A percentile compares a stretch with the other conserved stretches of the same genome.
phyloP scores from a whole-genome alignment of 2,797 vertebrate species.

The Echiichthys vipera region DNA sequence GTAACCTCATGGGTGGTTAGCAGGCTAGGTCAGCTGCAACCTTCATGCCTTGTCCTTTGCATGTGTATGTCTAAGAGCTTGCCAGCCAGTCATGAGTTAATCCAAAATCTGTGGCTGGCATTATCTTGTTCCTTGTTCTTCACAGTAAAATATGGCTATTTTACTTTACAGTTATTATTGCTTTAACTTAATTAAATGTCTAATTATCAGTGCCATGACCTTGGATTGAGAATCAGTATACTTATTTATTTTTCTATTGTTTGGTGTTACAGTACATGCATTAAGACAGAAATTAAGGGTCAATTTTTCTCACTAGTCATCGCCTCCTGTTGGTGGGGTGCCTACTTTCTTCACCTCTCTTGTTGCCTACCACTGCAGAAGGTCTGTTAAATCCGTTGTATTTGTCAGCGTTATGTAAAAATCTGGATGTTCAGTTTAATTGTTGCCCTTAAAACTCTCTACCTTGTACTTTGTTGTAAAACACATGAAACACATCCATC shows the following conservation, averaged over 20 bases:
- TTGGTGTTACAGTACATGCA: neutral
- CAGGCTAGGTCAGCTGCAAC: conserved; percentile 38
- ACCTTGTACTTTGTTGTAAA: conserved; percentile 23
- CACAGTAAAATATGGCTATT: neutral
- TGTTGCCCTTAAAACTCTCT: conserved; percentile 28
- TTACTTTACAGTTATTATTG: neutral
- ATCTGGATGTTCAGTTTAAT: conserved; percentile 36
- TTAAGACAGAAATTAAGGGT: neutral
- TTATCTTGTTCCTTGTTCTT: too few relatives aligned
- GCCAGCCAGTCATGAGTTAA: conserved; percentile 8
- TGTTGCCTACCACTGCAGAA: conserved; percentile 33
- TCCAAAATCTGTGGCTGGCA: conserved; percentile 17
- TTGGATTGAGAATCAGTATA: neutral
- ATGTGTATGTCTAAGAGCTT: neutral
- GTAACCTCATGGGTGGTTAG: conserved; percentile 46
- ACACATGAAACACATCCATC: conserved; percentile 31
- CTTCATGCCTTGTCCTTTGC: conserved; percentile 27
- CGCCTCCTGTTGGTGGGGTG: neutral
- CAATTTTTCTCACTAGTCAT: conserved; percentile 20
- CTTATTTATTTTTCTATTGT: neutral
- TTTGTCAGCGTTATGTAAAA: conserved; percentile 54
- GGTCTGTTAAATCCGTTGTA: conserved; percentile 32
- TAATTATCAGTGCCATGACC: neutral
- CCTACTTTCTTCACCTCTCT: conserved; percentile 6
- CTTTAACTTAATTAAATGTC: neutral